Conservation (phyloP, 2,113 vertebrate genomes). For the Larimichthys polyactis region DNA sequence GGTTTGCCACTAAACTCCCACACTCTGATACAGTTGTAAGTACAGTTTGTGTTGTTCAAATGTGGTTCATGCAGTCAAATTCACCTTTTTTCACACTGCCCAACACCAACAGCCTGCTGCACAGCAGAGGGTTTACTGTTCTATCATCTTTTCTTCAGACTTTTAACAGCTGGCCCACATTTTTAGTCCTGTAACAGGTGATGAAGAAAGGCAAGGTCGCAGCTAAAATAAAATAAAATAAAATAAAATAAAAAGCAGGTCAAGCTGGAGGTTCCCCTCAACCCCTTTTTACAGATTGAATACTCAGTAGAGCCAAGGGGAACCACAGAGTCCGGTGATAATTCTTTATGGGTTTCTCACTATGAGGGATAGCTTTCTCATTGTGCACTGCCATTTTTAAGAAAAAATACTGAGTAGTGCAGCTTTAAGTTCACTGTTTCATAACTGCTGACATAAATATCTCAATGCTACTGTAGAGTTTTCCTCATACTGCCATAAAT, state of each 20-base stretch:
- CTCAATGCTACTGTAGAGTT: no score
- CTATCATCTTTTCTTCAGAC: neutral
- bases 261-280: neutral
- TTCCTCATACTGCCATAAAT: no score
- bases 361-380: no score
- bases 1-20: slow-evolving; percentile 38
- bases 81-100: neutral
- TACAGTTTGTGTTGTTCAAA: neutral
- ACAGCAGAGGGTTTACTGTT: neutral
- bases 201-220: neutral
- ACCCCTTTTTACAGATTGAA: neutral
- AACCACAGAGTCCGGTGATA: no score
- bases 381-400: no score
- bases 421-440: no score
- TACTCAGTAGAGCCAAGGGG: neutral
- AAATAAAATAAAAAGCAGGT: neutral
- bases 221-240: neutral
- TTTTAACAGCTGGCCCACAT: neutral
- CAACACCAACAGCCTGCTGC: no score
- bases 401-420: no score
- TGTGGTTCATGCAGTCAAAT: neutral
- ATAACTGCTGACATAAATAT: no score
- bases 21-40: neutral
- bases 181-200: neutral
- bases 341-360: no score